Evolutionary conservation across 2,888 invertebrate species (phyloP), one percentile per base, ranked within the genome.

Genomic region (Tillus elongatus): DNA sequence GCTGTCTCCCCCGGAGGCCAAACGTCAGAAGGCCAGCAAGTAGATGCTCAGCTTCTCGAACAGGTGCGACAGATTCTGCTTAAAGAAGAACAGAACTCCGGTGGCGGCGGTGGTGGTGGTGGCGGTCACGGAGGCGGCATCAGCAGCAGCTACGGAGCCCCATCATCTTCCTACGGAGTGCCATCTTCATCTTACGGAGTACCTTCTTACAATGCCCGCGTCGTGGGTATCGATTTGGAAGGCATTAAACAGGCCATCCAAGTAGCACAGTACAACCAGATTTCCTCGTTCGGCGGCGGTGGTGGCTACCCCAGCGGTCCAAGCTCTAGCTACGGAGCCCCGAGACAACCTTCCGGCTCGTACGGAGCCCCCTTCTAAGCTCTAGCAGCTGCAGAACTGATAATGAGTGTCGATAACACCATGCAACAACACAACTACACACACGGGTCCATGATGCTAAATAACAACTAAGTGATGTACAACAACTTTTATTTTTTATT

Each of bases 221-320:
- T 88, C 37, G 84, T 86, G 50, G 88, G 87, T 49, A 80, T 88
- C 66, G 81, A 85, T 66, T 78, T 88, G 46, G 88, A 87, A 55
- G 86, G 83, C 45, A 82, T 87, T 57, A 82, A 84, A 56, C 87
- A 86, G 56, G 87, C 86, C 52, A 82, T 88, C 67, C 87, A 88
- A 64, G 87, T 88, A 45, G 88, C 88, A 29, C 86, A 88, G 58
- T 87, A 79, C 73, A 75, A 81, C 51, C 85, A 86, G 68, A 64
- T 72, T 46, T 69, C 70, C 63, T 68, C 74, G 52, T 74, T 73
- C 41, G 53, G 69, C 49, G 41, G 41, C 11, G 64, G 68, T 49
- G 57, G 63, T n/a, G 66, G 69, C 24, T 70, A 70, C 51, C 67
- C 68, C 34, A 67, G 69, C 42, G 64, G 61, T 35, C 66, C 68